These are phyloP conservation scores for Callaeas wilsoni DNA, from an alignment of 2,113 vertebrate genomes.

Conservation along the genomic window DNA sequence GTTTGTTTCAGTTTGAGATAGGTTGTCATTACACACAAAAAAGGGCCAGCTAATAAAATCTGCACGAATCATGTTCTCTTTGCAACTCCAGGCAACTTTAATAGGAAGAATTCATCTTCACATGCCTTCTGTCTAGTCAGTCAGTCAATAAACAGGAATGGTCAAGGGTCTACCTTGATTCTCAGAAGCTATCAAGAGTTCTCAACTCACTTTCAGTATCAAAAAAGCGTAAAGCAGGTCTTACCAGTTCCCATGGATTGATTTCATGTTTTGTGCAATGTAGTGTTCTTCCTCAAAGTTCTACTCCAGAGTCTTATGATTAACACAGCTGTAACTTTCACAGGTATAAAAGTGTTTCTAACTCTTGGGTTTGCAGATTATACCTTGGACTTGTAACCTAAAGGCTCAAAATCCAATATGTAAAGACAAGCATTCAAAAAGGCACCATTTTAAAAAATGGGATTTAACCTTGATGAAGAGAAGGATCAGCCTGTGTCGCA, in stretches of 20 bases:
- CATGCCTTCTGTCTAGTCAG: background rate
- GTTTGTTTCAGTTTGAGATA: background rate
- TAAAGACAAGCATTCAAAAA: background rate
- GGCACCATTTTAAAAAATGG: background rate
- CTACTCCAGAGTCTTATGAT: background rate
- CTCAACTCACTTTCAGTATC: background rate
- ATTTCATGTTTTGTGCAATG: background rate
- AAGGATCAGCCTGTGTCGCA: background rate
- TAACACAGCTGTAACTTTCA: background rate
- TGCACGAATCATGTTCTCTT: background rate
- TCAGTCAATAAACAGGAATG: background rate
- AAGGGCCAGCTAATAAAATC: background rate
- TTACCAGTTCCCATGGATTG: background rate
- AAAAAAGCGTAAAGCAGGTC: background rate
- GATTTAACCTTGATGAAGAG: background rate
- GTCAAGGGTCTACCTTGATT: background rate
- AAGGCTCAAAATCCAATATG: background rate
- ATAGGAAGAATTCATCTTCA: background rate
- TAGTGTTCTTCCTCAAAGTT: background rate
- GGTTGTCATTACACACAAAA: background rate
- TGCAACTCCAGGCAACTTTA: background rate
- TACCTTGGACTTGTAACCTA: background rate
- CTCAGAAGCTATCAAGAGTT: background rate
- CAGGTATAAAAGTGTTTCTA: background rate
- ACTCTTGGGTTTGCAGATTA: background rate